These are phyloP conservation scores for Oriolus oriolus DNA, from an alignment of 2,113 vertebrate species.

Conservation along the genomic window DNA sequence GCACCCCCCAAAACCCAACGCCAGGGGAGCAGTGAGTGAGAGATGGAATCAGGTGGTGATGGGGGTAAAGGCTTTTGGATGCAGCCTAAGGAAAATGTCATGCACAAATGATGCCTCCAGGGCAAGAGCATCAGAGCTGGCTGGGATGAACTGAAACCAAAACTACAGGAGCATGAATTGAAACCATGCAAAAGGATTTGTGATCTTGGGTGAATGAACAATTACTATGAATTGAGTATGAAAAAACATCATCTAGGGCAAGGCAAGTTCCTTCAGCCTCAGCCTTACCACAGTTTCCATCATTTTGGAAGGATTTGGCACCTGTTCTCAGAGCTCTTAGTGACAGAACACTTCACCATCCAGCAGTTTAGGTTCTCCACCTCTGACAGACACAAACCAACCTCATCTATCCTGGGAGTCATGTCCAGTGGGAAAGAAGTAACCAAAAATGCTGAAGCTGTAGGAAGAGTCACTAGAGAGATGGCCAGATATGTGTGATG, in stretches of 20 bases:
- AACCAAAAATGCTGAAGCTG: neutral
- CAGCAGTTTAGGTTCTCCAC: neutral
- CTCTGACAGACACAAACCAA: neutral
- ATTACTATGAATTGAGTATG: neutral
- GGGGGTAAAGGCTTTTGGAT: neutral
- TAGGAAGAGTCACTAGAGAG: neutral
- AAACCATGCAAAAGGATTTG: neutral
- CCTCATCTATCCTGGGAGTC: neutral
- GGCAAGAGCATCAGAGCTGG: neutral
- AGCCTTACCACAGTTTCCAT: neutral
- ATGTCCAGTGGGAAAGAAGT: neutral
- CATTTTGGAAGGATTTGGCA: neutral
- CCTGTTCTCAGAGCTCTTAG: neutral
- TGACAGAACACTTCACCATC: rapidly evolving
- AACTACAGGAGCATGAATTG: neutral
- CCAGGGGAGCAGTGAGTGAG: neutral
- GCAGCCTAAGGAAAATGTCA: neutral
- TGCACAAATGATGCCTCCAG: rapidly evolving
- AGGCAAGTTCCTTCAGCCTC: neutral
- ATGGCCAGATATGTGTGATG: neutral
- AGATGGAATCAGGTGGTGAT: neutral
- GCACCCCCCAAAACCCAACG: neutral
- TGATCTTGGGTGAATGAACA: neutral
- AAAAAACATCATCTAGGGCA: neutral
- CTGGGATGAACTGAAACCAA: neutral